Evolutionary conservation across 2,888 invertebrate genomes (phyloP).

Genomic region (Monochamus alternatus): DNA sequence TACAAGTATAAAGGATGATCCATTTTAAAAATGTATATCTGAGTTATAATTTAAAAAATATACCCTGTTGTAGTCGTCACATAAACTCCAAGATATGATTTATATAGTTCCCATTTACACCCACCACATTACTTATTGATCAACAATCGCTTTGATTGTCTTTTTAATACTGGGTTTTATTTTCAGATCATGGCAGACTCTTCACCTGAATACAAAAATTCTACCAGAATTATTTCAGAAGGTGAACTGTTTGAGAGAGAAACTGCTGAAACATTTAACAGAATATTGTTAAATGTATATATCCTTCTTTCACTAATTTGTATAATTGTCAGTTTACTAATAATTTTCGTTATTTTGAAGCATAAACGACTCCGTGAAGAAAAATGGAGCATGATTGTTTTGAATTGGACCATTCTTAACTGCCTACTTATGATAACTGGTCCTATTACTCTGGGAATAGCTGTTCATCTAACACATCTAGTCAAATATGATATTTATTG

Average conservation of each 20-base stretch:
- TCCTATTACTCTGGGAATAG: slow-evolving; percentile 35
- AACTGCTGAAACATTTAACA: background rate
- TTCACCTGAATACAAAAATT: background rate
- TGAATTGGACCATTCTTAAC: slow-evolving; percentile 46
- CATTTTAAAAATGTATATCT: too few relatives aligned
- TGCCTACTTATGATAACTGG: slow-evolving; percentile 36
- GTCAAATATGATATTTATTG: slow-evolving; percentile 21
- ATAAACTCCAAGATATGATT: too few relatives aligned
- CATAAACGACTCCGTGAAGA: slow-evolving; percentile 45
- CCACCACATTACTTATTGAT: too few relatives aligned
- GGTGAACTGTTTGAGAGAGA: background rate
- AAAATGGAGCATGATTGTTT: slow-evolving; percentile 43
- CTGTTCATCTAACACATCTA: background rate
- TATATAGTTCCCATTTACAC: too few relatives aligned
- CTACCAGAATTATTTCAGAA: background rate
- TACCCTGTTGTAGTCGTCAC: too few relatives aligned
- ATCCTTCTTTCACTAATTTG: slow-evolving; percentile 42
- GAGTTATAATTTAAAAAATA: too few relatives aligned
- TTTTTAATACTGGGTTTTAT: background rate
- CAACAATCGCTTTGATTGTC: too few relatives aligned
- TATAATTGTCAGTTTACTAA: slow-evolving; percentile 40
- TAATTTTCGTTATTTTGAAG: slow-evolving; percentile 45
- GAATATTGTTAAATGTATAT: slow-evolving; percentile 40
- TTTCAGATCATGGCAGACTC: slow-evolving; percentile 14
- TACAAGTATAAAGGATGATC: too few relatives aligned